Percentiles rank a stretch among this genome's conserved stretches.
These are phyloP conservation scores for Lycorma delicatula DNA, from an alignment of 1,140 invertebrate genomes.

Conservation along the genomic window DNA sequence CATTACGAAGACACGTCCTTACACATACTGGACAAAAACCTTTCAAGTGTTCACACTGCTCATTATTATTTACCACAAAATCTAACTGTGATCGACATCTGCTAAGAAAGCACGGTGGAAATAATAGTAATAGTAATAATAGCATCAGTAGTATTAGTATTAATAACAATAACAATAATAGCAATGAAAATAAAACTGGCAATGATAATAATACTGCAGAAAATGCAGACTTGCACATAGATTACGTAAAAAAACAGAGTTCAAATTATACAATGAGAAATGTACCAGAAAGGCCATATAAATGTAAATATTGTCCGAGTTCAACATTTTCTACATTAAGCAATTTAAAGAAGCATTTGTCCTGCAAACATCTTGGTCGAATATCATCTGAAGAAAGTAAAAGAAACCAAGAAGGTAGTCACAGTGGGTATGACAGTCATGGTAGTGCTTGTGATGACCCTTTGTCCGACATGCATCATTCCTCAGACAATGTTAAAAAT, in stretches of 20 bases:
- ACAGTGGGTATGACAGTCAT: conserved; percentile 38
- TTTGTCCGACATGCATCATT: too few species aligned
- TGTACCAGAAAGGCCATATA: conserved; percentile 71
- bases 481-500: too few species aligned
- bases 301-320: conserved; percentile 74
- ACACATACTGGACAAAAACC: conserved; percentile 95
- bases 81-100: conserved; percentile 94
- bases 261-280: conserved; percentile 58
- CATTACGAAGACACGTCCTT: conserved; percentile 80
- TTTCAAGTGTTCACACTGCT: conserved; percentile 86
- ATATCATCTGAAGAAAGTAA: conserved; percentile 1
- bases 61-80: conserved; percentile 90
- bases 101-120: conserved; percentile 39
- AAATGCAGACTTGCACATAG: too few species aligned
- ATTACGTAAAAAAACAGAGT: too few species aligned
- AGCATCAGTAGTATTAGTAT: not conserved
- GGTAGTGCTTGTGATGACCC: conserved; percentile 34
- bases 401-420: conserved; percentile 8
- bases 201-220: too few species aligned
- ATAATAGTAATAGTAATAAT: not conserved
- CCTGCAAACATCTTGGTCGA: conserved; percentile 50
- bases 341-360: conserved; percentile 67
- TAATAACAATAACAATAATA: conserved; percentile 27
- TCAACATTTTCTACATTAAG: conserved; percentile 77
- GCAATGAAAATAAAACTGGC: not conserved